Base-by-base conservation (phyloP, 2,113 vertebrate genomes). In the Zingel zingel region DNA sequence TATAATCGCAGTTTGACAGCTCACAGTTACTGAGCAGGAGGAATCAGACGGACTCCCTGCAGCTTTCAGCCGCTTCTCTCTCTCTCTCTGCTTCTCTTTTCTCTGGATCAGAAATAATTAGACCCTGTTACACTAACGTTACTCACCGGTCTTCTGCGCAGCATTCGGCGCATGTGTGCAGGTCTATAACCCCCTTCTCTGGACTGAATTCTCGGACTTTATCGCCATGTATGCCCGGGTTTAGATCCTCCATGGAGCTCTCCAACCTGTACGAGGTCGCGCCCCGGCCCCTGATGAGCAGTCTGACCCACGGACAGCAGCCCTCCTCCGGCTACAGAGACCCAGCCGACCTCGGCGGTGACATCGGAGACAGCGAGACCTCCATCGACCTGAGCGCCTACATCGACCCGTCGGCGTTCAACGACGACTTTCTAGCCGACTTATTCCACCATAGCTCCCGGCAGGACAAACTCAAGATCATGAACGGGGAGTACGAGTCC, bases 371-470 rank as follows among this genome's bases (percentile, higher is more conserved):
- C 91, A 96, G 96, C 96, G 98, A 99, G 94, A 98, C 96, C 90
- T 99, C 98, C 85, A 99, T 99, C 90, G 98, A 99, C 93, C 97
- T 99, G 93, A 98, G 98, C 93, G 98, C 98, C 65, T 99, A 99
- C 95, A 99, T 99, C 82, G 98, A 99, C 93, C 98, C 98, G 25
- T 93, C 97, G 30, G 97, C 98, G 27, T 98, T 99, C 89, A 98
- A 99, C 97, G 98, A 99, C 97, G 98, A 99, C 92, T 99, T 99
- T 92, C 94, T 99, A 92, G 98, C 98, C 19, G 98, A 99, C 86
- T 94, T 99, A 76, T 98, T 99, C 94, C 98, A 98, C 94, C 97
- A 97, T 95, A 97, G 93, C 94, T 88, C 93, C 51, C 95, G 97
- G 87, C 95, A 97, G 95, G 96, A 98, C 94, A 96, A 97, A 94